Evolutionary conservation across 1,140 invertebrate species (phyloP), one percentile per base, ranked within the genome.

Genomic region (Coboldia fuscipes): DNA sequence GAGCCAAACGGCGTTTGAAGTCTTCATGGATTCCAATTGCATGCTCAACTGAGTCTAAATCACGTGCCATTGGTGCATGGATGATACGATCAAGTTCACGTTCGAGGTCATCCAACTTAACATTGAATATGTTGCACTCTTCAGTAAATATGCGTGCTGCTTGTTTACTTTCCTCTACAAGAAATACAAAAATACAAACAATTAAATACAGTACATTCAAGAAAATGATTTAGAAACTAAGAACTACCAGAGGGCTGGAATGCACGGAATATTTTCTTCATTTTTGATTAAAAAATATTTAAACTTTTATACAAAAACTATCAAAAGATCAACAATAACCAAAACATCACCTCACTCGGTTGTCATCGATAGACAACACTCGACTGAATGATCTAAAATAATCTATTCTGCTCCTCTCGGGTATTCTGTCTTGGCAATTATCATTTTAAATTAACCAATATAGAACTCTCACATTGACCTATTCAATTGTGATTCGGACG

Each of bases 11-110:
- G 30, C 66, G 72, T 51, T 86, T 81, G 57, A 77, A 88, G 45
- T 86, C 82, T 47, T 84, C 82, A 49, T 94, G 88, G 45, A 88
- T 81, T 33, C 85, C 61, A 14, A 92, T 76, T 29, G 86, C 58
- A 48, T 82, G 76, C 47, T 93, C 81, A 15, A 94, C 52, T 10
- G 73, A 71, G 44, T 90, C 82, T 23, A 89, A 58, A 51, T 92
- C 84, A 21, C 83, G 57, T 0, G 88, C 80, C 35, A 93, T 62
- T 9, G 76, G 70, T 15, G 82, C 74, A 13, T 75, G 68, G 24
- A 84, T 73, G 17, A 83, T 67, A 40, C 74, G 66, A 44, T 82
- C 82, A 4, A 96, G 60, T 37, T 75, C 68, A 28, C 81, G 61
- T 50, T 92, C 89, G 38, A 80, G 75, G 43, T 89, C 78, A 37